A percentile compares a stretch with the other conserved stretches of the same genome.
Evolutionary conservation across 1,140 invertebrate species (phyloP).

Genomic region (Drosophila teissieri): DNA sequence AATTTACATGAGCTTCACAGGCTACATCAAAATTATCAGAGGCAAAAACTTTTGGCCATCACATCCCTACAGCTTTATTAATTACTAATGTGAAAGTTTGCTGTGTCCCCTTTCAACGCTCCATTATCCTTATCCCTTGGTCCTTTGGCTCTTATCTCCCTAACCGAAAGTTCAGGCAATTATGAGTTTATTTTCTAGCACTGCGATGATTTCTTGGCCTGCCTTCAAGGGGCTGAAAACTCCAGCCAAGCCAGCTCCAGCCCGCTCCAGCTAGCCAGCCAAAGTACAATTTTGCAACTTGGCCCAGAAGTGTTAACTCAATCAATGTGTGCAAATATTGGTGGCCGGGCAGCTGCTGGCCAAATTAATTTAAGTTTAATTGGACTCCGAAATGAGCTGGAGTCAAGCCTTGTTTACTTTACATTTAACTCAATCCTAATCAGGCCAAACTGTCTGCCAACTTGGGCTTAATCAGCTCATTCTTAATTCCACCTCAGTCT

Average conservation of each 20-base stretch:
- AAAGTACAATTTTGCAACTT: constrained; percentile 63
- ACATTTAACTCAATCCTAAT: constrained; percentile 42
- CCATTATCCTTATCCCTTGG: constrained; percentile 12
- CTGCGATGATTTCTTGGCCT: constrained; percentile 52
- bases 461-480: constrained; percentile 29
- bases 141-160: background rate
- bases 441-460: constrained; percentile 30
- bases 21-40: constrained; percentile 58
- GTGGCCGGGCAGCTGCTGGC: constrained; percentile 21
- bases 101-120: constrained; percentile 45
- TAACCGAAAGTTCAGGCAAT: constrained; percentile 31
- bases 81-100: constrained; percentile 79
- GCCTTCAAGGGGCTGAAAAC: constrained; percentile 21
- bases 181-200: constrained; percentile 58
- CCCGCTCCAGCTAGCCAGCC: constrained; percentile 11
- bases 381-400: constrained; percentile 31
- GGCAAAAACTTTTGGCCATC: constrained; percentile 57
- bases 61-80: constrained; percentile 47
- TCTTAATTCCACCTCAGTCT: constrained; percentile 41
- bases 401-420: constrained; percentile 49
- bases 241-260: constrained; percentile 19
- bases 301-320: constrained; percentile 75
- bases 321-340: constrained; percentile 65
- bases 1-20: constrained; percentile 63
- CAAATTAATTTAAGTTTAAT: constrained; percentile 80